Percentiles rank a stretch among this genome's conserved stretches.
These are phyloP conservation scores for Ceyx cyanopectus DNA, from an alignment of 2,113 vertebrate genomes.

Conservation along the genomic window DNA sequence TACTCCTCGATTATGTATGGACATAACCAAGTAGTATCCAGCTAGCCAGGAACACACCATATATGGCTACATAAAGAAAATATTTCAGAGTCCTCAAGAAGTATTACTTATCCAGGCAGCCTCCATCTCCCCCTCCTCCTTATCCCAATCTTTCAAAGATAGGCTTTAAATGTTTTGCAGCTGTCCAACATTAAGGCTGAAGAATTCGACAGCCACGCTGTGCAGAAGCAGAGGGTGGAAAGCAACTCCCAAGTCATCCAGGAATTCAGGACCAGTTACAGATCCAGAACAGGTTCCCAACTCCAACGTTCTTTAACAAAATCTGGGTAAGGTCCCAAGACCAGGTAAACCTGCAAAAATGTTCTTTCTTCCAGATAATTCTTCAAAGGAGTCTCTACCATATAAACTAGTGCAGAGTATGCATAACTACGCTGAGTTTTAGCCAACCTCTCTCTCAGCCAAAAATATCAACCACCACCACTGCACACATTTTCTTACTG, in stretches of 20 bases:
- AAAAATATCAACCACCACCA: constrained; percentile 69
- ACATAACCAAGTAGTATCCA: neutral
- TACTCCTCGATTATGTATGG: too few relatives aligned
- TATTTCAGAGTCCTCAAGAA: neutral
- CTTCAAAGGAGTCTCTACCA: constrained; percentile 20
- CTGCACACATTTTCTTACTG: constrained; percentile 61
- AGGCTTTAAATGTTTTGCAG: constrained; percentile 47
- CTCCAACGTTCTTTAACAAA: neutral
- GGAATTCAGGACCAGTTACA: neutral
- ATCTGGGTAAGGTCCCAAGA: neutral
- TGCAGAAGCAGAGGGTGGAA: neutral
- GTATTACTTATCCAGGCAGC: constrained; percentile 1
- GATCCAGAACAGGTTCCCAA: neutral
- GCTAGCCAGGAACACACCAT: neutral
- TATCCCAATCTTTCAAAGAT: constrained; percentile 38
- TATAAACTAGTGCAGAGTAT: constrained; percentile 38
- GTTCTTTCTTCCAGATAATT: constrained; percentile 40
- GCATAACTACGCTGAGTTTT: constrained; percentile 37
- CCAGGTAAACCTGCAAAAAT: constrained; percentile 2
- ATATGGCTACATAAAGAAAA: neutral
- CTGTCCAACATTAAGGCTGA: constrained; percentile 36
- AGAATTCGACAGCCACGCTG: neutral
- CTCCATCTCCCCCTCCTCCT: neutral
- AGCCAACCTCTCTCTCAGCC: constrained; percentile 57
- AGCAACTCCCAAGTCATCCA: neutral